Conservation (phyloP, 1,140 invertebrate species). For the Leptinotarsa defecta region DNA sequence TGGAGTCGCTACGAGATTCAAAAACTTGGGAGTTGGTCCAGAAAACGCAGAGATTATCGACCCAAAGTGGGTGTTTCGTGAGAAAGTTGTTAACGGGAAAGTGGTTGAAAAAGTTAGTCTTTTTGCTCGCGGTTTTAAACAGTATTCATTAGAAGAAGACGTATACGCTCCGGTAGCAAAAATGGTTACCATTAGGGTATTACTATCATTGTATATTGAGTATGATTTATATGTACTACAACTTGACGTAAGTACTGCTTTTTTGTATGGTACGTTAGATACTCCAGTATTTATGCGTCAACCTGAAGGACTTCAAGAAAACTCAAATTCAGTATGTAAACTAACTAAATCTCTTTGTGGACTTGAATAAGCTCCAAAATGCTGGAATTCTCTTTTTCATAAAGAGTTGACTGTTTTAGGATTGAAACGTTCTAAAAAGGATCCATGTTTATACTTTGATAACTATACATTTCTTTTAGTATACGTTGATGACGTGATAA, state of each 20-base stretch:
- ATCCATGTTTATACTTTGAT: slow-evolving; percentile 4
- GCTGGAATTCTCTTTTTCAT: not conserved
- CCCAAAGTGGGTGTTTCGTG: slow-evolving; percentile 33
- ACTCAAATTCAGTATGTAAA: slow-evolving; percentile 20
- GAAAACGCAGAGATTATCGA: not conserved
- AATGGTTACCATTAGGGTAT: slow-evolving; percentile 7
- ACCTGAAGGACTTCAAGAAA: slow-evolving; percentile 20
- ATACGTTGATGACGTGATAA: not conserved
- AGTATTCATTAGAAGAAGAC: slow-evolving; percentile 7
- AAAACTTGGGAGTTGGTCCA: slow-evolving; percentile 20
- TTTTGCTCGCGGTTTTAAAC: slow-evolving; percentile 15
- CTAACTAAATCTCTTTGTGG: slow-evolving; percentile 24
- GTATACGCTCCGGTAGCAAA: slow-evolving; percentile 19
- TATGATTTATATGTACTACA: slow-evolving; percentile 16
- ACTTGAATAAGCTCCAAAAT: not conserved
- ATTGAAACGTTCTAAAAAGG: not conserved
- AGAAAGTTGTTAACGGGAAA: slow-evolving; percentile 26
- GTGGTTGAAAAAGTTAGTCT: slow-evolving; percentile 28
- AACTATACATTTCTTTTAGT: not conserved
- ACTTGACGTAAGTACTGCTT: slow-evolving; percentile 29
- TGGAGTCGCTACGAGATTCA: slow-evolving; percentile 21
- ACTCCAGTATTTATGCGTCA: slow-evolving; percentile 28
- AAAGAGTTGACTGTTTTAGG: too few species aligned
- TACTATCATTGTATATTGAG: slow-evolving; percentile 22
- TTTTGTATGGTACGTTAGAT: slow-evolving; percentile 26